These are phyloP conservation scores for Nyctibius grandis DNA, from an alignment of 2,797 vertebrate species.

Conservation along the genomic window DNA sequence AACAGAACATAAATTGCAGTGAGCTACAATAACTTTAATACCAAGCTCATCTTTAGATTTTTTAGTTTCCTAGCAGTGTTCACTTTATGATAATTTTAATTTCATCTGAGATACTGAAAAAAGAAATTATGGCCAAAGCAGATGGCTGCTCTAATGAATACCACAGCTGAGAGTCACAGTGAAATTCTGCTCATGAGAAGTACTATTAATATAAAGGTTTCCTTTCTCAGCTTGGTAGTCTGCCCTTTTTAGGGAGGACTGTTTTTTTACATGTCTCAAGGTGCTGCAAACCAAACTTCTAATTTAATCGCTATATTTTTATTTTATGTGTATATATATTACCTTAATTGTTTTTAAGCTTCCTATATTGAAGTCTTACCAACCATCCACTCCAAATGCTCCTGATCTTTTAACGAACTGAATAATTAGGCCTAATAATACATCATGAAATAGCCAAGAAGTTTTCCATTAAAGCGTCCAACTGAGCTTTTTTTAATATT, in stretches of 20 bases:
- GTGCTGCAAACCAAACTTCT: background rate
- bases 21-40: slow-evolving; percentile 43
- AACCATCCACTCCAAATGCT: background rate
- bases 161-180: slow-evolving; percentile 10
- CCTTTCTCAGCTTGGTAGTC: background rate
- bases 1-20: slow-evolving; percentile 55
- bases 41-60: slow-evolving; percentile 49
- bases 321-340: background rate
- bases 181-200: slow-evolving; percentile 10
- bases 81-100: slow-evolving; percentile 46
- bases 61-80: slow-evolving; percentile 14
- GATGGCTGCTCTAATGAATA: slow-evolving; percentile 52
- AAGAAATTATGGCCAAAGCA: slow-evolving; percentile 62
- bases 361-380: background rate
- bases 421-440: background rate
- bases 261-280: background rate
- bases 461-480: background rate
- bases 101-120: slow-evolving; percentile 47
- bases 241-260: background rate
- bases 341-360: background rate
- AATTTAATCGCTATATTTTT: background rate
- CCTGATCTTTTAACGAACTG: background rate
- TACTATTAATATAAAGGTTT: background rate
- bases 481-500: background rate
- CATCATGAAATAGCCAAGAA: background rate